phyloP scores from a whole-genome alignment of 2,797 vertebrate species.

The Kryptolebias ocellatus region DNA sequence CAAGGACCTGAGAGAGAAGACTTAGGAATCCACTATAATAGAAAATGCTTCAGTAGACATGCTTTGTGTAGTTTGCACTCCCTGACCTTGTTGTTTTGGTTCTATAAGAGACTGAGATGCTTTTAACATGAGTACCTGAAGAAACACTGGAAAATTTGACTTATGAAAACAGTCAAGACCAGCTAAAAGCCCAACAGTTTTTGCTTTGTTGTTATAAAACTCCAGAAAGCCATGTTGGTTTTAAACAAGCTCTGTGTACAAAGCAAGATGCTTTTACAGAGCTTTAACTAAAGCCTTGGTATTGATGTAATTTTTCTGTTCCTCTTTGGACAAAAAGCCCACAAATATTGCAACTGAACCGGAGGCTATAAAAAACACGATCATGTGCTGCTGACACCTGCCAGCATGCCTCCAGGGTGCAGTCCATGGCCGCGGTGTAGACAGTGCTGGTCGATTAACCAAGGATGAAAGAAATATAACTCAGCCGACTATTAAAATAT shows the following conservation, averaged over 20 bases:
- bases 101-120: constrained; percentile 16
- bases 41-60: constrained; percentile 37
- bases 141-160: constrained; percentile 18
- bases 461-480: constrained; percentile 48
- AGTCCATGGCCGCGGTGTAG: constrained; percentile 8
- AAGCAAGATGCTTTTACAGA: constrained; percentile 10
- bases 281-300: constrained; percentile 25
- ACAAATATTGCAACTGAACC: constrained; percentile 34
- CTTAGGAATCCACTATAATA: constrained; percentile 21
- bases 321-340: constrained; percentile 30
- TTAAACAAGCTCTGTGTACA: constrained; percentile 4
- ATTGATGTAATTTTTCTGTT: not conserved
- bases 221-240: constrained; percentile 5
- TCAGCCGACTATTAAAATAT: constrained; percentile 39
- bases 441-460: constrained; percentile 34
- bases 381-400: constrained; percentile 60
- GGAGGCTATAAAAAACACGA: constrained; percentile 36
- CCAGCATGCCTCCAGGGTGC: constrained; percentile 17
- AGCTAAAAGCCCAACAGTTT: not conserved
- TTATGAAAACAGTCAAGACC: constrained; percentile 18
- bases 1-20: constrained; percentile 16
- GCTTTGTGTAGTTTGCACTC: constrained; percentile 22
- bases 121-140: constrained; percentile 36
- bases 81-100: constrained; percentile 25
- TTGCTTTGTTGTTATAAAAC: constrained; percentile 19